Base-by-base conservation (phyloP, 1,140 invertebrate species). In the Ridgeia piscesae region DNA sequence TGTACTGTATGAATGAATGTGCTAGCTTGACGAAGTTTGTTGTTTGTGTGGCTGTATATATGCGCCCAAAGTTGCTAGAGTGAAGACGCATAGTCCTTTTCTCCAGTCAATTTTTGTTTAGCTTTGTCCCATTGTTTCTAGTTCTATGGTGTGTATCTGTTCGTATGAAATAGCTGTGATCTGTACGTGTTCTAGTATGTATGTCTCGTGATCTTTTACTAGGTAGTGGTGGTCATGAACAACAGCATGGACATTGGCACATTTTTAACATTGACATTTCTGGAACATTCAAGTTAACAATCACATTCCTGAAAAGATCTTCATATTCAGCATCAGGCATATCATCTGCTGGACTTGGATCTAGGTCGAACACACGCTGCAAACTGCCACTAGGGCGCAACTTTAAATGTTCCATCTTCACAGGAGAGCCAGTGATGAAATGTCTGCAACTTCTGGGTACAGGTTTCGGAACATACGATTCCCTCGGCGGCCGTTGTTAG, bases 31-130 rank as follows among this genome's bases (percentile, higher is more conserved):
- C 14, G 33, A 90, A 48, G 91, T 94, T 48, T 8, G 93, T 94
- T 90, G 35, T 33, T 6, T 93, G 91, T 27, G 93, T 93, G 34
- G 93, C 93, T 92, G 94, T 94, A 33, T 93, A 93, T 34, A 94
- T 94, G 27, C 92, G 90, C 4, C 94, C 94, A 94, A 94, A 94
- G 17, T 91, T 93, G 33, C 93, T 94, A 35, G 93, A 93, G 21
- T 91, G 48, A 21, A 94, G 42, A 88, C 93, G 34, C 34, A 89
- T 93, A 1, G 34, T 35, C 42, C 93, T 93, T 93, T 93, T 92
- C 21, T 92, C 89, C 35, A 88, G 34, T 93, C 94, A 94, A 33
- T 33, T 35, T 33, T 58, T 58, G 88, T 92, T 93, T 58, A 27
- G 91, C 50, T 33, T 91, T 94, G 94, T 21, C 89, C 93, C 14